Evolutionary conservation across 2,113 vertebrate species (phyloP), one percentile per base, ranked within the genome.

Genomic region (Perognathus longimembris): DNA sequence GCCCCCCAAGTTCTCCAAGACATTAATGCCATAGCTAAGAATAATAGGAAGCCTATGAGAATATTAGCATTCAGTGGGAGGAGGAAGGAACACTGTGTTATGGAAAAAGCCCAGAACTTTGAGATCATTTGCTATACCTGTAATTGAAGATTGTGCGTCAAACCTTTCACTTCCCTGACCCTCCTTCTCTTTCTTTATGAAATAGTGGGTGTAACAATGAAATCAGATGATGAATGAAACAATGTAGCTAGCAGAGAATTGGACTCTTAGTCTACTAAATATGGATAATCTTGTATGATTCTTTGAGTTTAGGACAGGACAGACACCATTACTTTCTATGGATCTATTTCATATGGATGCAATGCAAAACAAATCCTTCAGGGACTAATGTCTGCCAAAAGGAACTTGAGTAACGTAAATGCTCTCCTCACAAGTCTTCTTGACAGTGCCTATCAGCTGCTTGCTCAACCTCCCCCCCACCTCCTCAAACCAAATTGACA

Each of bases 1-100:
- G 26, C 32, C 66, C 69, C 69, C 45, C 50, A 84, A 10, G 30
- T 93, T 95, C 45, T 89, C 77, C n/a, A 54, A 73, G 70, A 86
- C 38, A 21, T 7, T 45, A 57, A 74, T 82, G 78, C 78, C 66
- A 59, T 50, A 82, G 45, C 70, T 83, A n/a, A 89, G 64, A 50
- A 34, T 30, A 82, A 30, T 15, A 54, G 24, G 45, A 59, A 17
- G 40, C 54, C 50, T 32, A 10, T 32, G 32, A 61, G 36, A 21
- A 40, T 9, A 24, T 71, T 18, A 61, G 21, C 59, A 32, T 22
- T 54, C 54, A n/a, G 7, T 3, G 1, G 11, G 26, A 74, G 30
- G 24, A 42, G 42, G 45, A 85, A 45, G 15, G 14, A 61, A 26
- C 1, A n/a, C 57, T 74, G 9, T 26, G 18, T 22, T 64, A 0